Conservation (phyloP, 1,140 invertebrate species). For the Eubasilissa regina region DNA sequence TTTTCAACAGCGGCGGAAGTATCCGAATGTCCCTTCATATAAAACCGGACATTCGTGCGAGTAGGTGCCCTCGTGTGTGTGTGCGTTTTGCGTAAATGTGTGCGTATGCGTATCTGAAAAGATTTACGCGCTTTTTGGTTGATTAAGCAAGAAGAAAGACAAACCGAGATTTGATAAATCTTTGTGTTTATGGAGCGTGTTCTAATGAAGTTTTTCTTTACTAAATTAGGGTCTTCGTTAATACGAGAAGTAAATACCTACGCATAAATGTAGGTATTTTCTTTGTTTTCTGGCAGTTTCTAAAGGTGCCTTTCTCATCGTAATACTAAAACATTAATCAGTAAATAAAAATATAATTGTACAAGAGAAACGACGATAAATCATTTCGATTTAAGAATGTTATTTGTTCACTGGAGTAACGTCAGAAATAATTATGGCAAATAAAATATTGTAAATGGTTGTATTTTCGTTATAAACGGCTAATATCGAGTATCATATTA, state of each 20-base stretch:
- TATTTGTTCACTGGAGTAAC: too few relatives aligned
- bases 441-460: too few relatives aligned
- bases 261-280: constrained; percentile 13
- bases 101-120: constrained; percentile 28
- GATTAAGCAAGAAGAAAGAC: constrained; percentile 41
- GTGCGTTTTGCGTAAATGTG: not conserved
- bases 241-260: constrained; percentile 1
- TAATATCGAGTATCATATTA: too few relatives aligned
- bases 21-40: constrained; percentile 34
- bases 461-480: too few relatives aligned
- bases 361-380: too few relatives aligned
- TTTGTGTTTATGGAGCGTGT: constrained; percentile 40
- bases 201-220: constrained; percentile 39
- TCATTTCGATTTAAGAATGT: too few relatives aligned
- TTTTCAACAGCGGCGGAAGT: constrained; percentile 32
- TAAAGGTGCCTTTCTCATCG: too few relatives aligned
- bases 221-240: constrained; percentile 25
- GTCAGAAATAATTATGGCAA: too few relatives aligned
- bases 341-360: too few relatives aligned
- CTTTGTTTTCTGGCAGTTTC: not conserved
- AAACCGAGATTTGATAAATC: constrained; percentile 41
- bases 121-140: constrained; percentile 34
- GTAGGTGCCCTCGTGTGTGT: not conserved
- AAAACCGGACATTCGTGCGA: constrained; percentile 29
- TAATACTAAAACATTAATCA: too few relatives aligned